These are phyloP conservation scores for Myiotriccus ornatus DNA, from an alignment of 2,797 vertebrate genomes.

Conservation along the genomic window DNA sequence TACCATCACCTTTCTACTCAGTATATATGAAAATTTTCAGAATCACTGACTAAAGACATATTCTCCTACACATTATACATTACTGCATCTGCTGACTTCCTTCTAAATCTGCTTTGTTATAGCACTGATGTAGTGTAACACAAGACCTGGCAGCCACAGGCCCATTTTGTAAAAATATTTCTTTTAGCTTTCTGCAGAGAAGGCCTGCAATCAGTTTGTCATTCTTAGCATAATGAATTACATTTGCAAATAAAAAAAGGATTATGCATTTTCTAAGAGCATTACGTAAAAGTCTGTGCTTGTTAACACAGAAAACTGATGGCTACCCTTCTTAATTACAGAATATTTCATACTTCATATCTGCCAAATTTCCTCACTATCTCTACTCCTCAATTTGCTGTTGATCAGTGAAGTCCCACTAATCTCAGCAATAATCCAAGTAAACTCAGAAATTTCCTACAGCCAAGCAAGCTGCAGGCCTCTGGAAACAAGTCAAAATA, in stretches of 20 bases:
- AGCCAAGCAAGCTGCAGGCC: conserved; percentile 14
- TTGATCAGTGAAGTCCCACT: background rate
- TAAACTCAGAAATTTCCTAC: background rate
- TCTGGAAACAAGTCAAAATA: background rate
- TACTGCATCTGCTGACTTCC: background rate
- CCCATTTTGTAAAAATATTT: background rate
- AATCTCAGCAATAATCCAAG: background rate
- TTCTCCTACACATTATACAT: background rate
- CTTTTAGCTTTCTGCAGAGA: background rate
- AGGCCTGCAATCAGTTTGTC: background rate
- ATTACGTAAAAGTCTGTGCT: background rate
- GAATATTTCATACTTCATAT: background rate
- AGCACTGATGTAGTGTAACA: background rate
- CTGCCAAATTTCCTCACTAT: background rate
- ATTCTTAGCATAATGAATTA: background rate
- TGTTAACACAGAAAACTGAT: background rate
- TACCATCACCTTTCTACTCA: background rate
- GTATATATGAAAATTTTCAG: background rate
- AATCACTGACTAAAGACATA: background rate
- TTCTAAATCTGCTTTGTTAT: background rate
- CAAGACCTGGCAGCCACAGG: background rate
- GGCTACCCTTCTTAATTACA: background rate
- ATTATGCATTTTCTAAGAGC: background rate
- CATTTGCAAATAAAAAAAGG: background rate
- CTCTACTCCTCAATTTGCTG: background rate